Evolutionary conservation across 2,113 vertebrate genomes (phyloP).

Genomic region (Struthio camelus): DNA sequence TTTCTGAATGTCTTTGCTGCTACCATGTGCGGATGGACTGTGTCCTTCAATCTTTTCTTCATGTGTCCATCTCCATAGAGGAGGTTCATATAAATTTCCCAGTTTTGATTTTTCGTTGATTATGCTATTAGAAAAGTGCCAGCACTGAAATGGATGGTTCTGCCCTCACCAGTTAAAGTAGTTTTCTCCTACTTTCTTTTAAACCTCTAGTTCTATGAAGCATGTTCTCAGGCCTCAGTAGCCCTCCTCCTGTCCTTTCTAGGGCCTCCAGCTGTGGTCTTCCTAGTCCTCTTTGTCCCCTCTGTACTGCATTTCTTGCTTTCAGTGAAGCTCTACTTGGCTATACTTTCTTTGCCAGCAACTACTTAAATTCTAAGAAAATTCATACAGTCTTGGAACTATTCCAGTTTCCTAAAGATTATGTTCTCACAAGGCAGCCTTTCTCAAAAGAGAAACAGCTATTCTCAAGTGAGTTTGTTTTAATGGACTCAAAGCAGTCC

Average conservation of each 20-base stretch:
- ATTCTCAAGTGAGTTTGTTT: neutral
- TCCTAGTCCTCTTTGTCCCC: neutral
- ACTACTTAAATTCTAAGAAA: neutral
- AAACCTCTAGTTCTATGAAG: neutral
- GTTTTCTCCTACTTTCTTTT: neutral
- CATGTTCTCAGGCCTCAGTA: neutral
- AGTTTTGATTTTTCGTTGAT: neutral
- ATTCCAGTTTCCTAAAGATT: neutral
- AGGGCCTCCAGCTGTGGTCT: neutral
- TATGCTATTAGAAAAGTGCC: neutral
- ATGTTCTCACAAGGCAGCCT: too few species aligned
- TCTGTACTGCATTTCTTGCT: neutral
- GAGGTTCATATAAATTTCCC: neutral
- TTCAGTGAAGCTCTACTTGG: neutral
- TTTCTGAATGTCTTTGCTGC: neutral
- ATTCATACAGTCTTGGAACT: neutral
- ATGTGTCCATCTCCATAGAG: neutral
- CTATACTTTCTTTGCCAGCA: neutral
- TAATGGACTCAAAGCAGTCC: neutral
- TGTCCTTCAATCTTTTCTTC: neutral
- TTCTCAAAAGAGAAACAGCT: neutral
- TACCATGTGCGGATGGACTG: neutral
- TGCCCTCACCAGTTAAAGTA: neutral
- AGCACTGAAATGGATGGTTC: neutral
- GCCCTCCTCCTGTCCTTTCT: neutral